Evolutionary conservation across 1,140 invertebrate genomes (phyloP), one percentile per base, ranked within the genome.

Genomic region (Harlomillsia oculata): DNA sequence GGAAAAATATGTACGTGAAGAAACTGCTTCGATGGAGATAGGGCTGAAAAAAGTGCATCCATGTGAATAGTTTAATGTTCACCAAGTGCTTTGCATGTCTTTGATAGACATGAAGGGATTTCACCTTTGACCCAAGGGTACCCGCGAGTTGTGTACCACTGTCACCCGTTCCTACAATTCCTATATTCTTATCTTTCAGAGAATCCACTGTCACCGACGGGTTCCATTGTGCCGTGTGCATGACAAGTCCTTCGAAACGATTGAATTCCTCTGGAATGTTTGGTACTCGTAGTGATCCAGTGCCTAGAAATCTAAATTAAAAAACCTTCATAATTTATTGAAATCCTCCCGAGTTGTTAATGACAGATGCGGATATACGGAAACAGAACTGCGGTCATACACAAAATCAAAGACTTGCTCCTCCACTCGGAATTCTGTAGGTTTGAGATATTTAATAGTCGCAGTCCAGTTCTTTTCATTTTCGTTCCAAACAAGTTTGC

Each of bases 61-160:
- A 40, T 29, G 29, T 37, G 6, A 56, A n/a, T 8, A 48, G 13
- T 1, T 43, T 43, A 39, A 56, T n/a, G n/a, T 26, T 9, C 1
- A 8, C 25, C 46, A 56, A 21, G 46, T 20, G 13, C 26, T 45
- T 37, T 56, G 21, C 6, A 56, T n/a, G n/a, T n/a, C 62, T 18
- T 32, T 57, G 56, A 39, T 53, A 64, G 5, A 29, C 30, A 26
- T 57, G 45, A 6, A 60, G 28, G 29, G 57, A 36, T 21, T 52
- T 58, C 1, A 58, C 59, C 25, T 55, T 44, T 3, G 18, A 1
- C 6, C 41, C 57, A 40, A 64, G 60, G 11, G 28, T 32, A 25
- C 57, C 54, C 26, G 60, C 58, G 5, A 64, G 44, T 52, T 64
- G 62, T 13, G 58, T 39, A 1, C 54, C 58, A 58, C 50, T 60